A percentile compares a stretch with the other conserved stretches of the same genome.
Conservation (phyloP, 2,797 vertebrate genomes). For the Acestrorhynchus altus region DNA sequence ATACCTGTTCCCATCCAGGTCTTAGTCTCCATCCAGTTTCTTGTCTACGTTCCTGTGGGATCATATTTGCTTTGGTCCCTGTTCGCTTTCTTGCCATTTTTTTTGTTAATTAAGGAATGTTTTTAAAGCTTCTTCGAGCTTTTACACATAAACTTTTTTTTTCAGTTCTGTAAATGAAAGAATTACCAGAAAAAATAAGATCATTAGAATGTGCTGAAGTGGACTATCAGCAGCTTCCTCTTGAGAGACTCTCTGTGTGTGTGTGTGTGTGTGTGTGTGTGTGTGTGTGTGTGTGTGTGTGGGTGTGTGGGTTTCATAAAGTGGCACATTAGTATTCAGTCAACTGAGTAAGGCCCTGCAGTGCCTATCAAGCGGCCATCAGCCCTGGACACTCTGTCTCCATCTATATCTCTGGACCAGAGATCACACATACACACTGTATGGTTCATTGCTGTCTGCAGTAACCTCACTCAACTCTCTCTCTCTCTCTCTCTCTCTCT, state of each 20-base stretch:
- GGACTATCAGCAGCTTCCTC: background rate
- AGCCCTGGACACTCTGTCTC: slow-evolving; percentile 18
- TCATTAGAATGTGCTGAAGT: background rate
- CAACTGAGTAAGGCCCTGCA: slow-evolving; percentile 1
- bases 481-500: background rate
- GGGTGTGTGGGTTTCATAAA: slow-evolving; percentile 6
- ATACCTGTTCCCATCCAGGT: too few species aligned
- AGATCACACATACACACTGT: slow-evolving; percentile 9
- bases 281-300: background rate
- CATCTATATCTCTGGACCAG: background rate
- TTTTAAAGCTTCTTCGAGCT: background rate
- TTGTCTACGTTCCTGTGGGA: too few species aligned
- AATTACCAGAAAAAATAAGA: too few species aligned
- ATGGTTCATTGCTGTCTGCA: background rate
- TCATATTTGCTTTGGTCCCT: too few species aligned
- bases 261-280: background rate
- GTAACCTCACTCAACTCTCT: background rate
- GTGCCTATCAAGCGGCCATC: slow-evolving; percentile 1
- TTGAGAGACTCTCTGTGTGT: background rate
- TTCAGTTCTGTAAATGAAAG: too few species aligned
- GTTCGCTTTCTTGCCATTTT: too few species aligned
- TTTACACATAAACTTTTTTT: too few species aligned
- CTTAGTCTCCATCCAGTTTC: too few species aligned
- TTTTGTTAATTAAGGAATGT: too few species aligned
- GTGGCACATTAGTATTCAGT: slow-evolving; percentile 29